Evolutionary conservation across 2,113 vertebrate species (phyloP).

Genomic region (Podarcis muralis): DNA sequence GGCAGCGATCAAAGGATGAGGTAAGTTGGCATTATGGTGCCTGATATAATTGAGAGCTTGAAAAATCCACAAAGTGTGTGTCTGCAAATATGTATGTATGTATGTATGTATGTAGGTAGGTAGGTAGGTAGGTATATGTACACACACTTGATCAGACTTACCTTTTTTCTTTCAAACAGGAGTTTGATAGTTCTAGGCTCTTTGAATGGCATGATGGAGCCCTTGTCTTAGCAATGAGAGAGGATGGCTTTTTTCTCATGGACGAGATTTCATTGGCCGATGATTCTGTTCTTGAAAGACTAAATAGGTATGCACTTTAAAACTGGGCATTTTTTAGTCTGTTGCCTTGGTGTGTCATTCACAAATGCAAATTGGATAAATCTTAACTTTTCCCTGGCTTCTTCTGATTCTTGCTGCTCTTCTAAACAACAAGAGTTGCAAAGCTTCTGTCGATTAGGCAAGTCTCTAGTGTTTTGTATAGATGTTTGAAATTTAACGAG

Average conservation of each 20-base stretch:
- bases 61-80: background rate
- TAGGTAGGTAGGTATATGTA: too few species aligned
- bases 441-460: background rate
- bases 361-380: rapidly evolving
- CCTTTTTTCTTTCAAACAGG: slow-evolving; percentile 66
- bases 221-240: slow-evolving; percentile 91
- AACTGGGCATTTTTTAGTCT: background rate
- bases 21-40: slow-evolving; percentile 60
- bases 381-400: background rate
- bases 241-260: slow-evolving; percentile 91
- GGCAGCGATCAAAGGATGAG: slow-evolving; percentile 80
- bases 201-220: slow-evolving; percentile 97
- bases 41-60: background rate
- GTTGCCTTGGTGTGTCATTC: background rate
- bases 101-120: too few species aligned
- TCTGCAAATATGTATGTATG: too few species aligned
- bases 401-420: background rate
- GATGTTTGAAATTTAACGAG: background rate
- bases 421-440: background rate
- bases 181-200: slow-evolving; percentile 79
- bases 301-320: slow-evolving; percentile 86
- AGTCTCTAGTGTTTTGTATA: background rate
- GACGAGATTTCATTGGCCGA: slow-evolving; percentile 98
- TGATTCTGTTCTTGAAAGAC: slow-evolving; percentile 95
- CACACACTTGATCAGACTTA: background rate